Conservation (phyloP, 2,888 invertebrate genomes). For the Callosobruchus maculatus region DNA sequence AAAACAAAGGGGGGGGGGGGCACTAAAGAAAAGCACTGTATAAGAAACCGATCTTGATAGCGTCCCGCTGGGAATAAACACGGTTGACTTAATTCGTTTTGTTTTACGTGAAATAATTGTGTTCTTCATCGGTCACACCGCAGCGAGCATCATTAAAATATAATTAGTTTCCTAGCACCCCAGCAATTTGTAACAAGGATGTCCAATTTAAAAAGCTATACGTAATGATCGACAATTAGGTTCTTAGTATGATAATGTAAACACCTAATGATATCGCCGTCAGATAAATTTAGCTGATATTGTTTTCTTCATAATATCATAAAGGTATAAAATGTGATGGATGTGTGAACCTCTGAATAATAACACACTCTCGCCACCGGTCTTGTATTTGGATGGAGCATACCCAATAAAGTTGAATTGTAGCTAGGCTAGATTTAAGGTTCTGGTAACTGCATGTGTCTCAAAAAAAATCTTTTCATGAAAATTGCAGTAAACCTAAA, state of each 20-base stretch:
- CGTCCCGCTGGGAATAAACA: neutral
- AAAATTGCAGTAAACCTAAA: no score
- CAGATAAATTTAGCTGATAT: neutral
- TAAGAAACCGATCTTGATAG: neutral
- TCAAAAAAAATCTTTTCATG: no score
- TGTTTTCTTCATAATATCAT: neutral
- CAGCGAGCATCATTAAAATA: neutral
- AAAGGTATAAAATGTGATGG: neutral
- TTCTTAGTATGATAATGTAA: neutral
- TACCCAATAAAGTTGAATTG: no score
- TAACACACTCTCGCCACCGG: no score
- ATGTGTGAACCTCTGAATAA: neutral
- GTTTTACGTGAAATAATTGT: constrained; percentile 1
- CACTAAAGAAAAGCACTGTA: neutral
- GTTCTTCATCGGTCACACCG: neutral
- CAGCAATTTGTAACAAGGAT: neutral
- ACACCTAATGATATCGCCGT: neutral
- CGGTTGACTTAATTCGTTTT: constrained; percentile 1
- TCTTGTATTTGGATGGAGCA: no score
- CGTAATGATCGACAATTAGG: constrained; percentile 17
- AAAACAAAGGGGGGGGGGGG: no score
- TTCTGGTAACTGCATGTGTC: no score
- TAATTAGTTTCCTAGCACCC: neutral
- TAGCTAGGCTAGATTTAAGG: no score
- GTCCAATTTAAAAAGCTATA: neutral